Evolutionary conservation across 1,140 invertebrate genomes (phyloP).

Genomic region (Camponotus pennsylvanicus): DNA sequence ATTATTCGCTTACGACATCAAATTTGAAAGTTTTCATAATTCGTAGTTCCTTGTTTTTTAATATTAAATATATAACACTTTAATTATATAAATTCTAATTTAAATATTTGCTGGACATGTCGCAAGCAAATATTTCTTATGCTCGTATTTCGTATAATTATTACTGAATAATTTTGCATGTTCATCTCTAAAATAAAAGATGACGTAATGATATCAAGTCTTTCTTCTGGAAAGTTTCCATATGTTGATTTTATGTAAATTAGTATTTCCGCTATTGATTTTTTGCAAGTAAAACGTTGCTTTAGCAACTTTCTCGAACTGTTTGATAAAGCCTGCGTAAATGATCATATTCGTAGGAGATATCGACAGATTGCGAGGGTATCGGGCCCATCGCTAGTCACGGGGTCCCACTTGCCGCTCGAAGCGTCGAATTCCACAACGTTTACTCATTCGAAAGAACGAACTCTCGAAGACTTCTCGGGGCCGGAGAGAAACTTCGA

Average conservation of each 20-base stretch:
- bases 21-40: background rate
- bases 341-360: constrained; percentile 10
- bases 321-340: constrained; percentile 36
- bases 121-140: background rate
- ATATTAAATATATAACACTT: background rate
- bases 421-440: constrained; percentile 79
- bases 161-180: background rate
- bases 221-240: background rate
- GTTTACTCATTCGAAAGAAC: constrained; percentile 81
- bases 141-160: background rate
- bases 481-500: constrained; percentile 56
- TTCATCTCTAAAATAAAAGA: background rate
- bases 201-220: background rate
- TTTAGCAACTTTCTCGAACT: constrained; percentile 20
- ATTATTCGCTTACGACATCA: background rate
- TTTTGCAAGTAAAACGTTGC: constrained; percentile 12
- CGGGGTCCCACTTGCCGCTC: constrained; percentile 66
- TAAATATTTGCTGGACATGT: background rate
- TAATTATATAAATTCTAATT: background rate
- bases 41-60: background rate
- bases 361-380: constrained; percentile 56
- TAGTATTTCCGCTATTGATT: background rate
- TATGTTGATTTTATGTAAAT: constrained; percentile 38
- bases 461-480: constrained; percentile 74
- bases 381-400: constrained; percentile 60